Base-by-base conservation (phyloP, 2,113 vertebrate species). In the Zosterops borbonicus region DNA sequence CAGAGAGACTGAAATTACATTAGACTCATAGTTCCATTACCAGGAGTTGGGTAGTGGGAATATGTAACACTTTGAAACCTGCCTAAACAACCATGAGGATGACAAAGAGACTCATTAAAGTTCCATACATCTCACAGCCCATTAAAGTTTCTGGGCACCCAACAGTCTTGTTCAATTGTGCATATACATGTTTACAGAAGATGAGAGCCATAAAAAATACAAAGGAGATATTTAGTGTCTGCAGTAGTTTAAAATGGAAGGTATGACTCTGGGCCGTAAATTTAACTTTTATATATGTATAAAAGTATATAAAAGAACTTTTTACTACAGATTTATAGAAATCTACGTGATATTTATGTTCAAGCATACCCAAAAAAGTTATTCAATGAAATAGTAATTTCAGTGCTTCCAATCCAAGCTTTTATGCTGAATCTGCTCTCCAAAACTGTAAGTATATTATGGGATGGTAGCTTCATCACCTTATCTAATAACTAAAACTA, bases 401-500 rank as follows among this genome's bases (percentile, higher is more conserved):
- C 50, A 87, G 12, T 62, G 42, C 69, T 94, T 83, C 42, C 33
- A 81, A 41, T 52, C 11, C 52, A 90, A 84, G 35, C 8, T 91
- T 75, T 87, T 73, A 80, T 33, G 20, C 42, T 63, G 58, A 95
- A 89, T 81, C 37, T 83, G 18, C 17, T 87, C 77, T 78, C 86
- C 18, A 73, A 76, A 87, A 81, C 63, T 55, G 17, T 7, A 64
- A 35, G 33, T 50, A 52, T 9, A 91, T 93, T 79, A 75, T n/a
- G 39, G 67, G 89, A 77, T 41, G 49, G 69, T 92, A 93, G 52
- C 67, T 83, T 95, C 73, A 64, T 52, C 46, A 49, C 21, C 25
- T 59, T 79, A 10, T 65, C 49, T 93, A 87, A 88, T 92, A 96
- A 83, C 64, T 49, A 69, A 91, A 96, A 76, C 33, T 67, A 96